These are phyloP conservation scores for Ceratoteleas bidentatus DNA, from an alignment of 1,140 invertebrate species.

Conservation along the genomic window DNA sequence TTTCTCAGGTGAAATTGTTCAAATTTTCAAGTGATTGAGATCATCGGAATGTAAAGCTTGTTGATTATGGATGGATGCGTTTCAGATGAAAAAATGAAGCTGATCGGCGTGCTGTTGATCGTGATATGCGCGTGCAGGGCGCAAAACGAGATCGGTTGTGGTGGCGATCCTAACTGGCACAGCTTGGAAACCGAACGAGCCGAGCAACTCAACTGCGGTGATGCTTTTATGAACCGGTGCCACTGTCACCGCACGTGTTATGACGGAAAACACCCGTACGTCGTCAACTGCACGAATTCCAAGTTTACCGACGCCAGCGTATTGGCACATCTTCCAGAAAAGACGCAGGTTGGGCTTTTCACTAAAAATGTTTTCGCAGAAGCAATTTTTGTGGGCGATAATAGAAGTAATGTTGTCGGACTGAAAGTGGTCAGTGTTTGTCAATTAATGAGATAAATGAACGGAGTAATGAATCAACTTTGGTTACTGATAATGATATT, in stretches of 20 bases:
- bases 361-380: constrained; percentile 6
- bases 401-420: no score
- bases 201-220: constrained; percentile 76
- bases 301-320: constrained; percentile 83
- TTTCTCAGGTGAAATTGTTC: no score
- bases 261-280: constrained; percentile 82
- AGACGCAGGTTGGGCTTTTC: constrained; percentile 82
- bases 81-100: constrained; percentile 56
- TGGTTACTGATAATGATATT: no score
- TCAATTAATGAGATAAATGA: no score
- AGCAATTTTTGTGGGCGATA: background rate
- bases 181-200: constrained; percentile 69
- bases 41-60: no score
- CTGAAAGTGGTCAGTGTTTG: no score
- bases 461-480: no score
- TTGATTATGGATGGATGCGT: background rate
- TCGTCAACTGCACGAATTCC: constrained; percentile 88
- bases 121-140: constrained; percentile 27
- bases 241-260: constrained; percentile 82
- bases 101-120: constrained; percentile 33
- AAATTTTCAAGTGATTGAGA: no score
- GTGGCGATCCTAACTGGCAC: constrained; percentile 72
- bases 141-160: constrained; percentile 62
- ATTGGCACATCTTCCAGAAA: constrained; percentile 84
- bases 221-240: constrained; percentile 81